Percentiles rank a stretch among this genome's conserved stretches.
phyloP scores from a whole-genome alignment of 2,113 vertebrate genomes.

The Phrynosoma platyrhinos region DNA sequence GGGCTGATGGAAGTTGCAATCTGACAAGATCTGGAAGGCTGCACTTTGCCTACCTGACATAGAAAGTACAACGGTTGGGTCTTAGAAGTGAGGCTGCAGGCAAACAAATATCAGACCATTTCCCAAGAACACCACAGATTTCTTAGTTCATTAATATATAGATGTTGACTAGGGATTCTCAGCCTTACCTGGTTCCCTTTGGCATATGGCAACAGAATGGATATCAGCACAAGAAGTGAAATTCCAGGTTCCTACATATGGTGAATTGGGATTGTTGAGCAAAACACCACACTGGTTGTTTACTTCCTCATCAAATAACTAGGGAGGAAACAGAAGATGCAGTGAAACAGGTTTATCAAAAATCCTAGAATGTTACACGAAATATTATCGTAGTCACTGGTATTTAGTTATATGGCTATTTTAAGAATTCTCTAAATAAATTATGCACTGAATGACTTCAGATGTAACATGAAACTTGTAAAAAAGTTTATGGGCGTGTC shows the following conservation, averaged over 20 bases:
- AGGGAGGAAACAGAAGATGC: constrained; percentile 34
- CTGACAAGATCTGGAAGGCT: not conserved
- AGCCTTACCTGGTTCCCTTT: constrained; percentile 84
- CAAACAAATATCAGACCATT: not conserved
- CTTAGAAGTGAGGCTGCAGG: too few species aligned
- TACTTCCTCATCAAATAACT: constrained; percentile 81
- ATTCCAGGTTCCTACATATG: constrained; percentile 91
- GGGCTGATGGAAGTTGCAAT: not conserved
- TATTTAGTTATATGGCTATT: not conserved
- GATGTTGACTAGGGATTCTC: constrained; percentile 37
- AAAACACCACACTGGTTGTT: constrained; percentile 85
- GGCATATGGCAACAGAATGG: constrained; percentile 85
- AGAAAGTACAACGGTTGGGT: not conserved
- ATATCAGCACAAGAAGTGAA: constrained; percentile 83
- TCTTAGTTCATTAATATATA: not conserved
- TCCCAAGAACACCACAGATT: not conserved
- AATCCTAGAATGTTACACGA: constrained; percentile 21
- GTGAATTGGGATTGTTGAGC: constrained; percentile 83
- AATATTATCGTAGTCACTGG: not conserved
- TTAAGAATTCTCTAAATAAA: not conserved
- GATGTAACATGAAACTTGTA: too few species aligned
- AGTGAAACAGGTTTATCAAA: constrained; percentile 11
- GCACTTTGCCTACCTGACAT: not conserved
- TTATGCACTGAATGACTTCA: too few species aligned
- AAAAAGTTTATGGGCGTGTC: too few species aligned